Evolutionary conservation across 2,888 invertebrate genomes (phyloP).

Genomic region (Athalia rosae): DNA sequence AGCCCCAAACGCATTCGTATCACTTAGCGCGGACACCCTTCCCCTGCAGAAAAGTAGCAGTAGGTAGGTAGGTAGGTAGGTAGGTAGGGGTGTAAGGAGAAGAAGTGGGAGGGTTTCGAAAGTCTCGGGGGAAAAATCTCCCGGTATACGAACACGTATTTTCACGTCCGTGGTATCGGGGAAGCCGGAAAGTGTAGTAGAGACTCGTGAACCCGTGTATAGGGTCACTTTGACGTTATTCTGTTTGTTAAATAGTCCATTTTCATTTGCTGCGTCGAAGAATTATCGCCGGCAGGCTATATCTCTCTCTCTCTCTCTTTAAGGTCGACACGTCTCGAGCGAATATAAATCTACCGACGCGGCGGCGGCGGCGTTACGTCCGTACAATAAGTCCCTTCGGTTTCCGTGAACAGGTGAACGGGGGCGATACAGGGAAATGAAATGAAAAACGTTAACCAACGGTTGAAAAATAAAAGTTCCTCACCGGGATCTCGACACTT

Average conservation of each 20-base stretch:
- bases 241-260: slow-evolving; percentile 53
- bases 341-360: no score
- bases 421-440: no score
- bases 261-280: slow-evolving; percentile 54
- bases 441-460: no score
- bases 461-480: background rate
- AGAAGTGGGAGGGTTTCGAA: slow-evolving; percentile 9
- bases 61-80: no score
- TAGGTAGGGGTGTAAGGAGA: no score
- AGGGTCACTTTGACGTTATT: slow-evolving; percentile 4
- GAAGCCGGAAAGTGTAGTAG: background rate
- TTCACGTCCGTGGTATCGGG: background rate
- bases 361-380: no score
- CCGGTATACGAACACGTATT: background rate
- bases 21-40: slow-evolving; percentile 59
- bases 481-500: background rate
- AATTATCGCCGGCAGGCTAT: slow-evolving; percentile 48
- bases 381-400: no score
- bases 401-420: no score
- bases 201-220: slow-evolving; percentile 2
- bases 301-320: no score
- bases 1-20: slow-evolving; percentile 67
- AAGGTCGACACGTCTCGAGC: no score
- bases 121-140: slow-evolving; percentile 45
- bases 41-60: background rate